Evolutionary conservation across 2,888 invertebrate genomes (phyloP).

Genomic region (Chrysolina haemoptera): DNA sequence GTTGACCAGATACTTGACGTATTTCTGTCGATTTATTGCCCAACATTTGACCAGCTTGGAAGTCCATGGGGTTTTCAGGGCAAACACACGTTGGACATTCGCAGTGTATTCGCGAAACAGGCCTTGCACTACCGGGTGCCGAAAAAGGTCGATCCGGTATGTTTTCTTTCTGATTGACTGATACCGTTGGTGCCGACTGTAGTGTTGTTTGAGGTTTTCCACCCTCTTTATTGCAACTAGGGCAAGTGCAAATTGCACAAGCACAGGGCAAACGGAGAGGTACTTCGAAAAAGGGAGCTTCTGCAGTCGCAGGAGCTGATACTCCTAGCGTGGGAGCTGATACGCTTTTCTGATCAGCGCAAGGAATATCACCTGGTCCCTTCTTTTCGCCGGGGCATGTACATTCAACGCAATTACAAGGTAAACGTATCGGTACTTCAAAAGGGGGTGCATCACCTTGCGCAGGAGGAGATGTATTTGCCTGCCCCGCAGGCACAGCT

Average conservation of each 20-base stretch:
- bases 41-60: slow-evolving; percentile 4
- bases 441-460: slow-evolving; percentile 33
- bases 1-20: not conserved
- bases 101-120: slow-evolving; percentile 39
- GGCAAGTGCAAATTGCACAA: slow-evolving; percentile 48
- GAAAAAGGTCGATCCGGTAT: slow-evolving; percentile 27
- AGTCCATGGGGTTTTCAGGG: not conserved
- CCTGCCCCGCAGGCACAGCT: too few relatives aligned
- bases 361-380: not conserved
- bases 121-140: slow-evolving; percentile 25
- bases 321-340: too few relatives aligned
- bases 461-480: not conserved
- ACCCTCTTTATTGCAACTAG: slow-evolving; percentile 47
- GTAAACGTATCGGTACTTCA: slow-evolving; percentile 36
- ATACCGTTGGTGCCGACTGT: slow-evolving; percentile 28
- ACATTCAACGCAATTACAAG: slow-evolving; percentile 34
- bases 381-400: slow-evolving; percentile 17
- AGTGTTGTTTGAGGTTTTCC: not conserved
- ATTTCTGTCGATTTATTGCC: not conserved
- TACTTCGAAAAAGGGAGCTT: slow-evolving; percentile 47
- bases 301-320: slow-evolving; percentile 1
- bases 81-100: slow-evolving; percentile 52
- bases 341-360: not conserved
- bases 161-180: slow-evolving; percentile 4
- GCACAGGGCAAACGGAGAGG: slow-evolving; percentile 40